A percentile compares a stretch with the other conserved stretches of the same genome.
phyloP scores from a whole-genome alignment of 2,888 invertebrate species.

The Xanthia togata region DNA sequence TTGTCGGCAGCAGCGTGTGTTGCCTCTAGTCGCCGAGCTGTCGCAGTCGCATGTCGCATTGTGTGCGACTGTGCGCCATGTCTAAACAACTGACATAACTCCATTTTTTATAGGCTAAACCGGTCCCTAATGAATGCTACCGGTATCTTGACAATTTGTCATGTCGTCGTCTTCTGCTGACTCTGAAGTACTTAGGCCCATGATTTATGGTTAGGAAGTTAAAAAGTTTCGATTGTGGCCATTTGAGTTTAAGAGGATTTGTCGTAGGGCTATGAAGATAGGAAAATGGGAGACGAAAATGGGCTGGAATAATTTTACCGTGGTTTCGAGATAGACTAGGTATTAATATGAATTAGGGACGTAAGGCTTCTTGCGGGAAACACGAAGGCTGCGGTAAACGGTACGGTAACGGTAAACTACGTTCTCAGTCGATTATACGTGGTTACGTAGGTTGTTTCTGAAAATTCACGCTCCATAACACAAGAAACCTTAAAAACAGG shows the following conservation, averaged over 20 bases:
- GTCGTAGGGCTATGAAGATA: slow-evolving; percentile 35
- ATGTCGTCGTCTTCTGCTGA: slow-evolving; percentile 51
- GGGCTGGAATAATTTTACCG: slow-evolving; percentile 7
- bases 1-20: background rate
- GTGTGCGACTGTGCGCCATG: background rate
- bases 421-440: background rate
- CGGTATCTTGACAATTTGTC: slow-evolving; percentile 61
- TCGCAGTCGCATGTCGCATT: background rate
- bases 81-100: slow-evolving; percentile 10
- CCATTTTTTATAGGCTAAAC: slow-evolving; percentile 8
- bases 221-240: slow-evolving; percentile 55
- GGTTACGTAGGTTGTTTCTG: background rate
- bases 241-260: slow-evolving; percentile 39
- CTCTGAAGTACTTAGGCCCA: slow-evolving; percentile 36
- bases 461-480: background rate
- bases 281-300: slow-evolving; percentile 29
- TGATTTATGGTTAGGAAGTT: slow-evolving; percentile 59
- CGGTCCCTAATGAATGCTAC: slow-evolving; percentile 32
- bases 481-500: too few relatives aligned
- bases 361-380: background rate
- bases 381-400: background rate
- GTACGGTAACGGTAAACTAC: too few relatives aligned
- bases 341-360: background rate
- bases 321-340: background rate
- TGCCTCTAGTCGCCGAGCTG: background rate